Base-by-base conservation (phyloP, 2,888 invertebrate species). In the Augiades crinisus region DNA sequence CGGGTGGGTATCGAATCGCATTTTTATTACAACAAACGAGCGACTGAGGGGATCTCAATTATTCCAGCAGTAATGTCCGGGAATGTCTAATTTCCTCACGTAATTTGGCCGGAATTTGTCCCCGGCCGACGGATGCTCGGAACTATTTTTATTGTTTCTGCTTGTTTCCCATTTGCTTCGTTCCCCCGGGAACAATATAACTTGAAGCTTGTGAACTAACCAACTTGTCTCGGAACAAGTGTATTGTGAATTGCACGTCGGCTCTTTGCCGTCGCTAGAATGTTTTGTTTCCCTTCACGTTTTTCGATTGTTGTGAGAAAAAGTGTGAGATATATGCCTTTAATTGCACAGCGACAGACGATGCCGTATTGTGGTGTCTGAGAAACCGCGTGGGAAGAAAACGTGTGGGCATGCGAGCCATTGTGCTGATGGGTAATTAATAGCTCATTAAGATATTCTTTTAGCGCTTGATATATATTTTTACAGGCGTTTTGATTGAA, bases 21-120 rank as follows among this genome's bases (percentile, higher is more conserved):
- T 74, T 72, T 70, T 68, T 64, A 69, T 65, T 75, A 73, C 70
- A 54, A 58, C 55, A 60, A 60, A 58, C 57, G 57, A 55, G 59
- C 55, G 63, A 54, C 66, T 63, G 68, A 75, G 68, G 75, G 30
- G 72, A 72, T 71, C 77, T 76, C 81, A 82, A 84, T 84, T 84
- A 87, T 79, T 81, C 75, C 75, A 69, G 72, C 70, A 68, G 74
- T 78, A 78, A 81, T 85, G 81, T 79, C 74, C 82, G 67, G 86
- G 88, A 88, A 88, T 87, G 85, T 85, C 80, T 87, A 85, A 88
- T 87, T 87, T 87, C 82, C 83, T 85, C 88, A 88, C 89, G 88
- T 88, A 85, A 88, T 88, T 86, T 78, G 78, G 74, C 68, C 69
- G 85, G 85, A 85, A 87, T 88, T 78, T 70, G 80, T 82, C 83